Evolutionary conservation across 2,797 vertebrate species (phyloP), one percentile per base, ranked within the genome.

Genomic region (Tragelaphus oryx): DNA sequence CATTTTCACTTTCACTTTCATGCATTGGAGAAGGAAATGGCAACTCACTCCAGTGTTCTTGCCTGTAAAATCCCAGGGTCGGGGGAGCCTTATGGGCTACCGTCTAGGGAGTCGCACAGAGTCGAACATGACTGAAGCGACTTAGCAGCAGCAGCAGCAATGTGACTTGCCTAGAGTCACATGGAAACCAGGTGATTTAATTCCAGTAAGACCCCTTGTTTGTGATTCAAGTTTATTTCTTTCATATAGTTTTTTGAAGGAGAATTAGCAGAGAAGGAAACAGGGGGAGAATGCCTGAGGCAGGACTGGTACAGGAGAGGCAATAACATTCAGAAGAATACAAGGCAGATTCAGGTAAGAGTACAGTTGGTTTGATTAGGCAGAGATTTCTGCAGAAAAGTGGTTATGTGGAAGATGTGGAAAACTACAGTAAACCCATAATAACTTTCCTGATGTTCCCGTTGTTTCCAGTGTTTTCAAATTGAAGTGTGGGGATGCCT

Each of bases 391-490:
- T 74, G 17, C 8, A 86, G 30, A 28, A 79, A 55, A 50, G 41
- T 62, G 17, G 37, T 48, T 13, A 33, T 48, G 13, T 11, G 18
- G 28, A 37, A 54, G 57, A 41, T 48, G 0, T 3, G 6, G 52
- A 41, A 78, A 54, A 76, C n/a, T 71, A 26, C 2, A 75, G 7
- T 16, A 12, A 75, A 3, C 24, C 55, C 14, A 8, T 2, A 76
- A 28, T 24, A 50, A 28, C 7, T 83, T 88, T 50, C 17, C 22
- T 71, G 60, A 28, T 22, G 28, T 87, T 86, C 80, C 5, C 16
- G 16, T 52, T 59, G 3, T 55, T 94, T 85, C 44, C 33, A 76
- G 44, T 26, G 74, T 85, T 89, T 87, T 88, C 83, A 82, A 82
- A 50, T 6, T 87, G 17, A 50, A 79, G 20, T 74, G 6, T 57